These are phyloP conservation scores for Cynopterus sphinx DNA, from an alignment of 2,797 vertebrate genomes.

Conservation along the genomic window DNA sequence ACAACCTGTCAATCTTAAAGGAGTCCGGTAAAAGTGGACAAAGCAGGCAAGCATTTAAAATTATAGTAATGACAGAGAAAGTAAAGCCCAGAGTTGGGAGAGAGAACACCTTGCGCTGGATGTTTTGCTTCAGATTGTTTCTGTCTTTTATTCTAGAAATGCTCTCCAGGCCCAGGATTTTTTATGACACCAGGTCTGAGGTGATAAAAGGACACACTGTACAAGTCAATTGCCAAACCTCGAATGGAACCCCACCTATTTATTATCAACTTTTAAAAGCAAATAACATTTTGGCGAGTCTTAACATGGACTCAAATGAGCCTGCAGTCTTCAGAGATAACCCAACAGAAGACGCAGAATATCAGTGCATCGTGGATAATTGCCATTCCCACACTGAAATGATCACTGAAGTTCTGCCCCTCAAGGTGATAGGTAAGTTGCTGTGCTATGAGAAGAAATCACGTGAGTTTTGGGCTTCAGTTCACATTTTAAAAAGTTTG, in stretches of 20 bases:
- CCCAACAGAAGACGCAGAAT: slow-evolving; percentile 70
- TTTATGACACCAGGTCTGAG: slow-evolving; percentile 58
- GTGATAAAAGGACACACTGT: slow-evolving; percentile 83
- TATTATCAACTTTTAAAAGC: slow-evolving; percentile 82
- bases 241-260: slow-evolving; percentile 82
- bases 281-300: neutral
- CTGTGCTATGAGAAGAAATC: neutral
- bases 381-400: slow-evolving; percentile 76
- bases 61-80: neutral
- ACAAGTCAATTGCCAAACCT: slow-evolving; percentile 78
- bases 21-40: neutral
- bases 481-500: neutral
- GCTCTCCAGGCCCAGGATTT: slow-evolving; percentile 83
- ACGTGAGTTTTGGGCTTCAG: neutral
- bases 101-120: neutral
- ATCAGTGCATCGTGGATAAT: slow-evolving; percentile 82
- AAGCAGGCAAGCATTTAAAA: neutral
- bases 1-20: neutral
- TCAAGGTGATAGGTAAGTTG: slow-evolving; percentile 85
- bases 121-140: neutral
- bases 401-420: slow-evolving; percentile 76
- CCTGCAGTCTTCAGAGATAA: slow-evolving; percentile 79
- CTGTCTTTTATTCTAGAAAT: slow-evolving; percentile 80
- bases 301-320: neutral
- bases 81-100: neutral